Base-by-base conservation (phyloP, 2,888 invertebrate genomes). In the Rhabditoides inermis region DNA sequence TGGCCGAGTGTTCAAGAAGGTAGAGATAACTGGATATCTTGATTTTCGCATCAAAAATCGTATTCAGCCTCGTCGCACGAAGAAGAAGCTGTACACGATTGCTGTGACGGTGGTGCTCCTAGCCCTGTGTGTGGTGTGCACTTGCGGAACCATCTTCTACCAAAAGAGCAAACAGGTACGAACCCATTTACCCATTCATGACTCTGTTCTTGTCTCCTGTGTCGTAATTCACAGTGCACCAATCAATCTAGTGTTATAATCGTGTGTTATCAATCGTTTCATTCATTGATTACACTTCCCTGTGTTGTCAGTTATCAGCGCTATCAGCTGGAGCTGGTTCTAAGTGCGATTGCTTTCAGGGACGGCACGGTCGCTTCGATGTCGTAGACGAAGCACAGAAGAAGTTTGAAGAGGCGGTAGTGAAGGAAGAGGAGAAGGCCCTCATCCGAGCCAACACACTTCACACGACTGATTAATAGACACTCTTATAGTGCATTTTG, bases 141-240 rank as follows among this genome's bases (percentile, higher is more conserved):
- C 59, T 7, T 39, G 65, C 6, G 70, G 70, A 27, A 67, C 68
- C 2, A 37, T 70, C 20, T 69, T 73, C 56, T 73, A 73, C 52
- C 63, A 63, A 25, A 56, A 49, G 42, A 60, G 60, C 25, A 62
- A 65, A 56, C 47, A 51, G 60, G 62, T 60, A 53, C n/a, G 51
- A n/a, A n/a, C n/a, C n/a, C n/a, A n/a, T n/a, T n/a, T n/a, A n/a
- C n/a, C n/a, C n/a, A n/a, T n/a, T n/a, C n/a, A n/a, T n/a, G n/a
- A n/a, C n/a, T n/a, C n/a, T n/a, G n/a, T n/a, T n/a, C n/a, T n/a
- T n/a, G n/a, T n/a, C n/a, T n/a, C n/a, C n/a, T n/a, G n/a, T n/a
- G n/a, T n/a, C n/a, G n/a, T n/a, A n/a, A n/a, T n/a, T n/a, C n/a
- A n/a, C n/a, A n/a, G n/a, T n/a, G n/a, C n/a, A n/a, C n/a, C n/a